A percentile compares a stretch with the other conserved stretches of the same genome.
These are phyloP conservation scores for Characodon lateralis DNA, from an alignment of 2,797 vertebrate species.

Conservation along the genomic window DNA sequence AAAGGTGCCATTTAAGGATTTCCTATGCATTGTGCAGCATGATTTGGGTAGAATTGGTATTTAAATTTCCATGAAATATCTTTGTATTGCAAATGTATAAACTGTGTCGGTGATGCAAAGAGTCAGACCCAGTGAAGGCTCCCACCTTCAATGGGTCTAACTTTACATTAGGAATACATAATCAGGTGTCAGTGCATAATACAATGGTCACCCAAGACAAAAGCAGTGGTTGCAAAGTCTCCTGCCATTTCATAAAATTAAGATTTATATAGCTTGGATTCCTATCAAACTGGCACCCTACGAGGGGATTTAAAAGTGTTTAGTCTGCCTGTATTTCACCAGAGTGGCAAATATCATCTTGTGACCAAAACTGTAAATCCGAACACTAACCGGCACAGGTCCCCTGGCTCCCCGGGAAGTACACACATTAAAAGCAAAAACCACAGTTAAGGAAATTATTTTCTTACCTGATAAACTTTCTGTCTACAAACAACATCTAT, in stretches of 20 bases:
- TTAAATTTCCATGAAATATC: conserved; percentile 65
- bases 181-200: neutral
- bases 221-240: neutral
- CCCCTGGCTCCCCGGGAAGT: too few relatives aligned
- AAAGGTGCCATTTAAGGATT: conserved; percentile 48
- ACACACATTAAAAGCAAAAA: neutral
- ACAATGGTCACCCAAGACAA: neutral
- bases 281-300: neutral
- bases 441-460: neutral
- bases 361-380: neutral
- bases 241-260: neutral
- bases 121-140: conserved; percentile 55
- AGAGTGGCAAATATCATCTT: neutral
- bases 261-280: neutral
- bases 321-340: neutral
- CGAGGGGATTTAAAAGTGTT: neutral
- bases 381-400: neutral
- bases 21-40: conserved; percentile 43
- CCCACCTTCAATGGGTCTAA: conserved; percentile 22
- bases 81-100: conserved; percentile 57
- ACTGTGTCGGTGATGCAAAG: conserved; percentile 44
- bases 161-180: neutral
- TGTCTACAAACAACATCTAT: too few relatives aligned
- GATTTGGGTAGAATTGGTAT: conserved; percentile 47
- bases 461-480: neutral